Percentiles rank a stretch among this genome's conserved stretches.
Evolutionary conservation across 2,888 invertebrate genomes (phyloP).

Genomic region (Agonum fuliginosum): DNA sequence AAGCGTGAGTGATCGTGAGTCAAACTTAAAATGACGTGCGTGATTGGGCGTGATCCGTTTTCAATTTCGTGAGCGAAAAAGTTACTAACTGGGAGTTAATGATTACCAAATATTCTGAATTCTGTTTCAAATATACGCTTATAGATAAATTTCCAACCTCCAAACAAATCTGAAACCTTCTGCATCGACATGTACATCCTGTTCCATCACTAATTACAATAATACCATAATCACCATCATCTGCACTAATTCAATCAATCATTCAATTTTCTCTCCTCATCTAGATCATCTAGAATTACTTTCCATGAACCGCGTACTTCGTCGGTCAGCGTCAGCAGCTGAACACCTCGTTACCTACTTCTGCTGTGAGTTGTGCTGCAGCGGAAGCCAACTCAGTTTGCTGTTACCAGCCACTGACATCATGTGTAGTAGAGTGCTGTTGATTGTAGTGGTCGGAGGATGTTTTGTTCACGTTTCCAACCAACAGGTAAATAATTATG

Average conservation of each 20-base stretch:
- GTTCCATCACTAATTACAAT: background rate
- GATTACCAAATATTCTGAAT: too few relatives aligned
- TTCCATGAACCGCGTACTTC: background rate
- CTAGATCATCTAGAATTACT: background rate
- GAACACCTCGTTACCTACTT: conserved; percentile 57
- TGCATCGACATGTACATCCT: too few relatives aligned
- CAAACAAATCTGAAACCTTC: too few relatives aligned
- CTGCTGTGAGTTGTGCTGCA: background rate
- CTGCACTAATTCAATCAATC: background rate
- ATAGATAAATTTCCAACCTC: too few relatives aligned
- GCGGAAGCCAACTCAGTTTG: background rate
- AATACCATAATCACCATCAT: background rate
- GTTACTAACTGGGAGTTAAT: too few relatives aligned
- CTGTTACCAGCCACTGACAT: background rate
- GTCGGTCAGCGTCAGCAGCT: conserved; percentile 13
- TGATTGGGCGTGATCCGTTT: too few relatives aligned
- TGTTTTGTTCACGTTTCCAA: conserved; percentile 21
- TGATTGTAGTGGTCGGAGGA: conserved; percentile 39
- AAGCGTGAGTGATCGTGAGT: too few relatives aligned
- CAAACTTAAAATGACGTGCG: too few relatives aligned
- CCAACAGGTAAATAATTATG: conserved; percentile 47
- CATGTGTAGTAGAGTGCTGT: conserved; percentile 1
- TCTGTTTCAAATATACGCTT: too few relatives aligned
- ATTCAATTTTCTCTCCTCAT: background rate
- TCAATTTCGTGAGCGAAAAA: too few relatives aligned